Conservation (phyloP, 1,140 invertebrate genomes). For the Myzus persicae region DNA sequence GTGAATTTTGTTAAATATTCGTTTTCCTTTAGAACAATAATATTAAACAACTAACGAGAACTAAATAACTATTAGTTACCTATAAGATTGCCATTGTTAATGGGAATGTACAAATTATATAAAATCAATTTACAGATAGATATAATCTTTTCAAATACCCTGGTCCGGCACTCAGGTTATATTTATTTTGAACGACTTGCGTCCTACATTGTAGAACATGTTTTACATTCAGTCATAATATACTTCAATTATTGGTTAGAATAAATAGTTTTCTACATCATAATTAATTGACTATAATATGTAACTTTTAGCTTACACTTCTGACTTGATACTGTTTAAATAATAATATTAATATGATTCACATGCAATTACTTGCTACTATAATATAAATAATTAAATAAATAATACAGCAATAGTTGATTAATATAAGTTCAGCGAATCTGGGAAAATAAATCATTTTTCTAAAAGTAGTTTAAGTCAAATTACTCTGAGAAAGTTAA, state of each 20-base stretch:
- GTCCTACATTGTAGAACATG: background rate
- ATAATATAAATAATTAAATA: no score
- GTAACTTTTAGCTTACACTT: background rate
- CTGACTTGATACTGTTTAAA: background rate
- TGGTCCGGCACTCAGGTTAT: background rate
- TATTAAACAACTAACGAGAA: background rate
- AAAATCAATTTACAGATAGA: background rate
- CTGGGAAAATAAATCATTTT: no score
- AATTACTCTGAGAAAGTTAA: no score
- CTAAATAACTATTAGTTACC: background rate
- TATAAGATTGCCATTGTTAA: background rate
- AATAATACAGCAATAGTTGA: background rate
- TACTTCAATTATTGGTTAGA: background rate
- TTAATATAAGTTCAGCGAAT: no score
- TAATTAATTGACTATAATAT: background rate
- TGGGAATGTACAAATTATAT: background rate
- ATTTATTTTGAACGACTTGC: background rate
- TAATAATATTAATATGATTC: background rate
- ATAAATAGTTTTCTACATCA: background rate
- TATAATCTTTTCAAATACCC: background rate
- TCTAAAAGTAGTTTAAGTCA: no score
- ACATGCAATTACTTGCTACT: background rate
- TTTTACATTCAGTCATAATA: background rate
- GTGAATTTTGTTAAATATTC: background rate
- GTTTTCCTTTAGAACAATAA: background rate